These are phyloP conservation scores for Bombylius major DNA, from an alignment of 2,888 invertebrate genomes.

Conservation along the genomic window DNA sequence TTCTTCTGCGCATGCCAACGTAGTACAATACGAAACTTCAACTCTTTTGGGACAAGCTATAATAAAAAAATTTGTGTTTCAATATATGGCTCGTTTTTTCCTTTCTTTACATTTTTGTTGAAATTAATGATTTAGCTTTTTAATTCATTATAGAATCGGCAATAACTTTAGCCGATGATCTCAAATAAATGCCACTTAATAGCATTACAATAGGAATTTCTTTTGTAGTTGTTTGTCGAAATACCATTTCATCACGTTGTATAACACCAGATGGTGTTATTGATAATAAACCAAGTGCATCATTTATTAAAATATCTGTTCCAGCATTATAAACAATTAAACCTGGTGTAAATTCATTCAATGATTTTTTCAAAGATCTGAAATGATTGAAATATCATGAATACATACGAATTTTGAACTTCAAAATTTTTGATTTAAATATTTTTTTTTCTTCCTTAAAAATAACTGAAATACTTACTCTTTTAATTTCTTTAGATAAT, in stretches of 20 bases:
- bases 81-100: too few species aligned
- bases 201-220: constrained; percentile 73
- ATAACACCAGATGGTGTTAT: constrained; percentile 74
- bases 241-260: constrained; percentile 71
- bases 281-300: constrained; percentile 60
- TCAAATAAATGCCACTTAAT: constrained; percentile 77
- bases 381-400: constrained; percentile 19
- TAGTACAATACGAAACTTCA: too few species aligned
- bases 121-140: constrained; percentile 44
- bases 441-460: background rate
- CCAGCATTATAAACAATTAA: constrained; percentile 88
- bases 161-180: constrained; percentile 64
- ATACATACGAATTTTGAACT: background rate
- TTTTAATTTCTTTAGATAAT: constrained; percentile 54
- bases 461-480: constrained; percentile 38
- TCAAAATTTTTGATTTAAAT: too few species aligned
- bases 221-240: constrained; percentile 48
- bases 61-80: too few species aligned
- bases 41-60: too few species aligned
- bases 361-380: constrained; percentile 54
- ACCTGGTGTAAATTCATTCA: constrained; percentile 62
- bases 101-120: constrained; percentile 7
- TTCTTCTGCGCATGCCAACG: too few species aligned
- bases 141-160: constrained; percentile 76
- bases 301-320: constrained; percentile 68